A percentile compares a stretch with the other conserved stretches of the same genome.
These are phyloP conservation scores for Ypsolopha sequella DNA, from an alignment of 2,888 invertebrate species.

Conservation along the genomic window DNA sequence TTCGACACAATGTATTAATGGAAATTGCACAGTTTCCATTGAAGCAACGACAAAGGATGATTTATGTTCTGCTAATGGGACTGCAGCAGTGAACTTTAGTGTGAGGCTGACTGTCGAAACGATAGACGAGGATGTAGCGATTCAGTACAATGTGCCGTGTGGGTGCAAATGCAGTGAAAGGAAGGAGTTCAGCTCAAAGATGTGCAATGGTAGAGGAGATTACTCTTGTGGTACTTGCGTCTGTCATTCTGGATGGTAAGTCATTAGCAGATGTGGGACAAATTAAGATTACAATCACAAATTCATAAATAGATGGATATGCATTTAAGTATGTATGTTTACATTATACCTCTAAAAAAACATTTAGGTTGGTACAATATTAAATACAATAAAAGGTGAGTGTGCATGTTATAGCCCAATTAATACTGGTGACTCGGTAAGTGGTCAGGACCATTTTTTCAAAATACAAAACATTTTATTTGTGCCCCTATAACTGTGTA, in stretches of 20 bases:
- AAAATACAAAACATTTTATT: too few relatives aligned
- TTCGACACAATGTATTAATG: background rate
- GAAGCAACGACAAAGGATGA: slow-evolving; percentile 15
- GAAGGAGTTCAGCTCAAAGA: slow-evolving; percentile 36
- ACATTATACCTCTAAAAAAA: too few relatives aligned
- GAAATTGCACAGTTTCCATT: slow-evolving; percentile 12
- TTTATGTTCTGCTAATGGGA: slow-evolving; percentile 31
- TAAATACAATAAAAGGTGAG: too few relatives aligned
- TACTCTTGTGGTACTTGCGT: slow-evolving; percentile 74
- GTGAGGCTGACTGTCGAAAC: slow-evolving; percentile 25
- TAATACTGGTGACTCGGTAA: too few relatives aligned
- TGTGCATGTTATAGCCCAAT: too few relatives aligned
- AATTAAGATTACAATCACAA: too few relatives aligned
- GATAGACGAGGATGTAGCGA: slow-evolving; percentile 18
- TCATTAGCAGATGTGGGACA: background rate
- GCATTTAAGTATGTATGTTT: too few relatives aligned
- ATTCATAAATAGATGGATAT: too few relatives aligned
- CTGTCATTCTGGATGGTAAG: slow-evolving; percentile 59
- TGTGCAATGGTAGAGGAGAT: slow-evolving; percentile 60
- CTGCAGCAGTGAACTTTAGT: slow-evolving; percentile 22
- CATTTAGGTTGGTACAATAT: too few relatives aligned
- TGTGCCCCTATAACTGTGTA: too few relatives aligned
- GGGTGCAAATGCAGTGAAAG: slow-evolving; percentile 35
- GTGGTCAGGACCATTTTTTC: too few relatives aligned
- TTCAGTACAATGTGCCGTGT: slow-evolving; percentile 45